These are phyloP conservation scores for Boulengeromyrus knoepffleri DNA, from an alignment of 2,113 vertebrate genomes.

Conservation along the genomic window DNA sequence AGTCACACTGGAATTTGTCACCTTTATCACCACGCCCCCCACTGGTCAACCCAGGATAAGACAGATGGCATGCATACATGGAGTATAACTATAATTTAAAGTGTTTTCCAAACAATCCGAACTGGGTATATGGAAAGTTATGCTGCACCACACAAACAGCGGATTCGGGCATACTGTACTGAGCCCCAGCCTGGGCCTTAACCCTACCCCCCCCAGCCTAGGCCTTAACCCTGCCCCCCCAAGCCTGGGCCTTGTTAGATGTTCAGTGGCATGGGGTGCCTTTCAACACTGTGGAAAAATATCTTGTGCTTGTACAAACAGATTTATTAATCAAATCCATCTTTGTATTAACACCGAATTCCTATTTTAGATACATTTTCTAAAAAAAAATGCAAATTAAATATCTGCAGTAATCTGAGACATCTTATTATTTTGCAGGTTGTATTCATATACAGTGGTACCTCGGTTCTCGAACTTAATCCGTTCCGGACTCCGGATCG, in stretches of 20 bases:
- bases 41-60: background rate
- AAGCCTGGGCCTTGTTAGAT: background rate
- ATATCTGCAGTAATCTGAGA: background rate
- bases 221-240: background rate
- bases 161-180: background rate
- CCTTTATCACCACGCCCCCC: background rate
- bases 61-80: background rate
- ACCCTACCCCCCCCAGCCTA: background rate
- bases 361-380: background rate
- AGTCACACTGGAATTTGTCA: background rate
- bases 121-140: background rate
- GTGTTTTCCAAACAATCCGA: background rate
- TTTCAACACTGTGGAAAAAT: background rate
- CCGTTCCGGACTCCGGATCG: too few relatives aligned
- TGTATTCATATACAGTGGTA: background rate
- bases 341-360: background rate
- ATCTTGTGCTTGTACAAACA: background rate
- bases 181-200: background rate
- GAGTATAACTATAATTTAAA: background rate
- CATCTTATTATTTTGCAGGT: background rate
- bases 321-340: background rate
- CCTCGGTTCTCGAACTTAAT: too few relatives aligned
- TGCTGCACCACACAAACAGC: background rate
- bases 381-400: background rate
- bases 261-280: background rate